Evolutionary conservation across 2,797 vertebrate genomes (phyloP), one percentile per base, ranked within the genome.

Genomic region (Hyperoplus immaculatus): DNA sequence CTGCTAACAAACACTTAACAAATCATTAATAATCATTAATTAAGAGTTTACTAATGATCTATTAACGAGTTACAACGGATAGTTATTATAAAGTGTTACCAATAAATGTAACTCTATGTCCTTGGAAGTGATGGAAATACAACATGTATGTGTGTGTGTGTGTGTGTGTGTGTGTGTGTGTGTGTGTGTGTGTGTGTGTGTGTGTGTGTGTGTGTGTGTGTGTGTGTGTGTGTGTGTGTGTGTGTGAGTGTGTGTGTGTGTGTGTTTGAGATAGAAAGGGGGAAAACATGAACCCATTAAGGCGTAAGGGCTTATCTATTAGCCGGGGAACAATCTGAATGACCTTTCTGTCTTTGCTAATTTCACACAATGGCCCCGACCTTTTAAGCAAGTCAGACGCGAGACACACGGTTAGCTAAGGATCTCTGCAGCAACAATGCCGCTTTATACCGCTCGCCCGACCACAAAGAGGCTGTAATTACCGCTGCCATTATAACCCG

Each of bases 271-370:
- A 87, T 84, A 87, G 78, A 89, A 89, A 83, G 74, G 79, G 74
- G 79, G 81, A 78, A 91, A 90, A 90, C 83, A 89, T 80, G 89
- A 91, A 86, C 86, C 91, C 88, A 93, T 94, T 93, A 94, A 92
- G 85, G 84, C 82, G 78, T 79, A 13, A 1, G 72, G 72, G 86
- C 86, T 94, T 93, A 94, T 94, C 93, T 93, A 89, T 87, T 89
- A 93, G 84, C 88, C 57, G 85, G 63, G 29, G 81, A 90, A 91
- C 84, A 92, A 93, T 94, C 84, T 91, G 86, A 69, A 77, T 95
- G 93, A 95, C 95, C 94, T 96, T 95, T 95, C 89, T 91, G 91
- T 94, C 90, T 87, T 89, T 75, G 86, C 93, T 95, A 94, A 94
- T 95, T 93, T 93, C 89, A 90, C 91, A 94, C 91, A 92, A 93